These are phyloP conservation scores for Mugil cephalus DNA, from an alignment of 2,113 vertebrate species.

Conservation along the genomic window DNA sequence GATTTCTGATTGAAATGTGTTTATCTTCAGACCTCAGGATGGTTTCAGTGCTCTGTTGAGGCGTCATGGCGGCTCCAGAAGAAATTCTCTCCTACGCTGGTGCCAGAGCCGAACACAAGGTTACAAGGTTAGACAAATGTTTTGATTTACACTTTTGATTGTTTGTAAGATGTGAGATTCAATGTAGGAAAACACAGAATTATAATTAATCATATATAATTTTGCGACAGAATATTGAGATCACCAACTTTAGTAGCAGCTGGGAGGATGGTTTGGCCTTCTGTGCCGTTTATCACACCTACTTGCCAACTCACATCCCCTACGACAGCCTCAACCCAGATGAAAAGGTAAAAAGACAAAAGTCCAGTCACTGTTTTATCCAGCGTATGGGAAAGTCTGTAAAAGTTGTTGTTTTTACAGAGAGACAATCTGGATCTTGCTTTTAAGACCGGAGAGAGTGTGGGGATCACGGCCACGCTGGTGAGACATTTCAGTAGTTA, in stretches of 20 bases:
- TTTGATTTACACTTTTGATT: not conserved
- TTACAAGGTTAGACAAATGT: slow-evolving; percentile 75
- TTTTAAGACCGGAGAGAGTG: slow-evolving; percentile 73
- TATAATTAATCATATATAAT: not conserved
- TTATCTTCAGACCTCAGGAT: slow-evolving; percentile 70
- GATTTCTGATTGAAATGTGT: not conserved
- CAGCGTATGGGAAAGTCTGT: not conserved
- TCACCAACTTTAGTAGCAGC: slow-evolving; percentile 85
- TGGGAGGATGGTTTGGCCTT: slow-evolving; percentile 85
- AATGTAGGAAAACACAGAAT: too few relatives aligned
- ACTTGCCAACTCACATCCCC: slow-evolving; percentile 74
- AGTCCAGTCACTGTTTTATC: too few relatives aligned
- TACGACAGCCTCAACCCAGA: slow-evolving; percentile 72
- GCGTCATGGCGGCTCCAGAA: slow-evolving; percentile 81
- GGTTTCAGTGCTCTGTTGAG: slow-evolving; percentile 78
- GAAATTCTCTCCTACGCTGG: slow-evolving; percentile 84
- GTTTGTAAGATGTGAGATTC: too few relatives aligned
- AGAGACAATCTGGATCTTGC: slow-evolving; percentile 77
- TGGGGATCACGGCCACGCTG: slow-evolving; percentile 78
- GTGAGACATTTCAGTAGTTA: slow-evolving; percentile 65
- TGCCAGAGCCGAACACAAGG: slow-evolving; percentile 80
- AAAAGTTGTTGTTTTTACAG: slow-evolving; percentile 55
- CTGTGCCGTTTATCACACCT: slow-evolving; percentile 83
- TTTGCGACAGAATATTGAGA: slow-evolving; percentile 81
- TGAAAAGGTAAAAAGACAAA: slow-evolving; percentile 67